Evolutionary conservation across 2,113 vertebrate species (phyloP).

Genomic region (Percopsis transmontana): DNA sequence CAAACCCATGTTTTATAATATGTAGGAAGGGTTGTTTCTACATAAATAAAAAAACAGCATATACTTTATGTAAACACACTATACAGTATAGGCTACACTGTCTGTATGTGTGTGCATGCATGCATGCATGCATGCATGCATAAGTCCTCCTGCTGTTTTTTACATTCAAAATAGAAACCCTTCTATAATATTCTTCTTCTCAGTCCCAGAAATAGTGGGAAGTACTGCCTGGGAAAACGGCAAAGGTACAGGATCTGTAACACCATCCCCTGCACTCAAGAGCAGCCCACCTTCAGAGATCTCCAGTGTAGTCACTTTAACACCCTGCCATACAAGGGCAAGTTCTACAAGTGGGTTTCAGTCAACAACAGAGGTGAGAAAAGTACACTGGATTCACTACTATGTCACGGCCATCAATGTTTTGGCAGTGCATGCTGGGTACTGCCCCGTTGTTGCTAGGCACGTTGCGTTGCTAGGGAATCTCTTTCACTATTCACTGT

Average conservation of each 20-base stretch:
- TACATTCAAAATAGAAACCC: neutral
- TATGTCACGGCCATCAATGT: too few relatives aligned
- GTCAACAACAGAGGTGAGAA: slow-evolving; percentile 85
- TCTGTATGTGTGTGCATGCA: too few relatives aligned
- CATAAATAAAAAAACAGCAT: too few relatives aligned
- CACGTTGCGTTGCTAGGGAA: too few relatives aligned
- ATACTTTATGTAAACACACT: too few relatives aligned
- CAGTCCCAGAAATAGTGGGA: slow-evolving; percentile 87
- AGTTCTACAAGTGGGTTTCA: slow-evolving; percentile 86
- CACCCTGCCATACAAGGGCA: slow-evolving; percentile 84
- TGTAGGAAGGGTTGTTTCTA: too few relatives aligned
- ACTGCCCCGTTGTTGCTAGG: too few relatives aligned
- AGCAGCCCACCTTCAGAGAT: slow-evolving; percentile 83
- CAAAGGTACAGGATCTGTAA: slow-evolving; percentile 85
- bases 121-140: neutral
- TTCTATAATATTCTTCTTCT: neutral
- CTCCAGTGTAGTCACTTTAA: slow-evolving; percentile 91
- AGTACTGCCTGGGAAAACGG: slow-evolving; percentile 89
- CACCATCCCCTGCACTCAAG: slow-evolving; percentile 66
- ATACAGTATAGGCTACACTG: too few relatives aligned
- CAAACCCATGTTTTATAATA: too few relatives aligned
- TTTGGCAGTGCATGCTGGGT: too few relatives aligned
- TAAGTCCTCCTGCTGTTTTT: neutral
- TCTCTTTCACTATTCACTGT: too few relatives aligned
- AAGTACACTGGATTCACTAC: neutral